Conservation (phyloP, 1,140 invertebrate genomes). For the Brachionus sp. region DNA sequence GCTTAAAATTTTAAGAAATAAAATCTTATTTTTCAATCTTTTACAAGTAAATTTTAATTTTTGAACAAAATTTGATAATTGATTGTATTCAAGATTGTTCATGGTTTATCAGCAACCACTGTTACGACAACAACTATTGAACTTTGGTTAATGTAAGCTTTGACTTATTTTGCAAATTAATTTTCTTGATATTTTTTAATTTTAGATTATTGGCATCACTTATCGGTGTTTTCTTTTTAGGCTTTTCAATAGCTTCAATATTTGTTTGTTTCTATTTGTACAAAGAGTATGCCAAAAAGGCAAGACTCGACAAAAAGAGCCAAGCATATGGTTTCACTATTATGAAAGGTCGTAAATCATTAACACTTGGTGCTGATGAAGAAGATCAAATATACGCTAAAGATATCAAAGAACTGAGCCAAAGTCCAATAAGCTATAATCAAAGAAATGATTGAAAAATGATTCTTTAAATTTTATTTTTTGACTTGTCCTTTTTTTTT, state of each 20-base stretch:
- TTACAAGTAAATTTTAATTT: too few species aligned
- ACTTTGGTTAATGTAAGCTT: slow-evolving; percentile 16
- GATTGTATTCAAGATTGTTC: neutral
- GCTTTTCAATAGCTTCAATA: neutral
- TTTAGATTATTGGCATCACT: neutral
- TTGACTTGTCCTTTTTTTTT: too few species aligned
- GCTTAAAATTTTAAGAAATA: neutral
- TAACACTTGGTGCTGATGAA: neutral
- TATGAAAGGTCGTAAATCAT: slow-evolving; percentile 16
- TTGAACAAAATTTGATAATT: too few species aligned
- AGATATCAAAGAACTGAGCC: neutral
- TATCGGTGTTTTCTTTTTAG: neutral
- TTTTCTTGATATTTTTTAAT: neutral
- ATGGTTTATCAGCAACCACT: neutral
- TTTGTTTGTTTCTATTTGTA: slow-evolving; percentile 21
- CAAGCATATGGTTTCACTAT: slow-evolving; percentile 3
- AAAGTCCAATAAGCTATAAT: neutral
- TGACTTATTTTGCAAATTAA: neutral
- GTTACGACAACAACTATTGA: slow-evolving; percentile 4
- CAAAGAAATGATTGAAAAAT: neutral
- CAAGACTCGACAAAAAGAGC: neutral
- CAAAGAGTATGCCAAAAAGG: slow-evolving; percentile 24
- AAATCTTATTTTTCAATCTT: neutral
- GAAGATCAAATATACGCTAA: neutral
- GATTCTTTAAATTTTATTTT: too few species aligned